Evolutionary conservation across 2,888 invertebrate genomes (phyloP).

Genomic region (Watsonalla binaria): DNA sequence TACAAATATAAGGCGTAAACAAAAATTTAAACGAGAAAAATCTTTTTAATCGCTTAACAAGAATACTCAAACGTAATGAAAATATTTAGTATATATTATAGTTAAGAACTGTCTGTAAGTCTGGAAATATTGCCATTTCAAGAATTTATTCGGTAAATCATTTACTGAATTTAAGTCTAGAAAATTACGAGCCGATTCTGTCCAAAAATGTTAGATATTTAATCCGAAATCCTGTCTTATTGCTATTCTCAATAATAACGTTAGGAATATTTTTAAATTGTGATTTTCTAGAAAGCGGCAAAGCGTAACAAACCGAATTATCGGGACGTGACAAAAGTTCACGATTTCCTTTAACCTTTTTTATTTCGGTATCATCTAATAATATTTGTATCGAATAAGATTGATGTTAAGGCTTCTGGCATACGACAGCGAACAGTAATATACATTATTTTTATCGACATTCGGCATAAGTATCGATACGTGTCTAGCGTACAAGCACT

Average conservation of each 20-base stretch:
- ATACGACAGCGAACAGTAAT: background rate
- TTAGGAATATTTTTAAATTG: background rate
- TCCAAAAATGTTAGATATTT: background rate
- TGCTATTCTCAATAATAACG: conserved; percentile 12
- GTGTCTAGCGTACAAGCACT: background rate
- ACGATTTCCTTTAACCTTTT: conserved; percentile 38
- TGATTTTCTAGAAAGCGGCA: conserved; percentile 42
- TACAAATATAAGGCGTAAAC: background rate
- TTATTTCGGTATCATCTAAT: conserved; percentile 25
- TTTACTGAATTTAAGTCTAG: no score
- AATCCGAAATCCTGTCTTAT: background rate
- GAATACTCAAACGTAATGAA: no score
- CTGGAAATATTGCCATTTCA: no score
- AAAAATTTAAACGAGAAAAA: no score
- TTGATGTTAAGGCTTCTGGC: conserved; percentile 6
- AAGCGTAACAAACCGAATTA: conserved; percentile 51
- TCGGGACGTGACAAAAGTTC: conserved; percentile 46
- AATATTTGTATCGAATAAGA: conserved; percentile 16
- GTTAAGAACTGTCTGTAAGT: no score
- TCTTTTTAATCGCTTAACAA: no score
- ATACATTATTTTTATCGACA: background rate
- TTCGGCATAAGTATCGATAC: background rate
- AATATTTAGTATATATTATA: no score
- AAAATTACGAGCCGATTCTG: background rate
- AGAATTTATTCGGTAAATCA: no score